Conservation (phyloP, 53 echinoderm and acorn worm species). For the Paracentrotus lividus region DNA sequence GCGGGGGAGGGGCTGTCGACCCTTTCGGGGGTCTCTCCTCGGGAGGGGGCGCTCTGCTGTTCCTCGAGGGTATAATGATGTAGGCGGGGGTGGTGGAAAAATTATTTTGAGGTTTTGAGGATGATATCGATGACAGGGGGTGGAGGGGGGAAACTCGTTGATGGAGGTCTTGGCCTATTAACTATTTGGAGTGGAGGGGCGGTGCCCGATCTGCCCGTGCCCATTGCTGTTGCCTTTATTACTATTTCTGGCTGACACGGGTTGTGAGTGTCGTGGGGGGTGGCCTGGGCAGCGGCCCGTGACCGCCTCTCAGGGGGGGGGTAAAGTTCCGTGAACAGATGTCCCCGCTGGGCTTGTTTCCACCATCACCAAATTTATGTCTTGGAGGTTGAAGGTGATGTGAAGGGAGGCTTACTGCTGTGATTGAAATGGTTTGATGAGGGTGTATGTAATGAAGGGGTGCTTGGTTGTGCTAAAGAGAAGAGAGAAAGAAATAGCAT, state of each 20-base stretch:
- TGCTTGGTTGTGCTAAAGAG: constrained; percentile 50
- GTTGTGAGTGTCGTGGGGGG: constrained; percentile 67
- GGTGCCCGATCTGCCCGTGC: constrained; percentile 49
- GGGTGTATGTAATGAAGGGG: constrained; percentile 64
- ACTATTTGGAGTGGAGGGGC: constrained; percentile 51
- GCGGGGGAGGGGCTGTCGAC: constrained; percentile 69
- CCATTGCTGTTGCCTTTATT: constrained; percentile 65
- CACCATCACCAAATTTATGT: constrained; percentile 48
- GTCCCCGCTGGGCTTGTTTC: constrained; percentile 41
- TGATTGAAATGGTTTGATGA: constrained; percentile 64
- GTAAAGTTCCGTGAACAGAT: constrained; percentile 61
- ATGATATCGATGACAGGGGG: constrained; percentile 46
- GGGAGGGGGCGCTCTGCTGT: constrained; percentile 73
- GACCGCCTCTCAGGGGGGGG: constrained; percentile 40
- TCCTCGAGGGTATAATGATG: constrained; percentile 26
- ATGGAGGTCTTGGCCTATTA: constrained; percentile 64
- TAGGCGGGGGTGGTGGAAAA: constrained; percentile 73
- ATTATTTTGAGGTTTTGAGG: constrained; percentile 63
- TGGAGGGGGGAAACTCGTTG: constrained; percentile 63
- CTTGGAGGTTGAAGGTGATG: constrained; percentile 44
- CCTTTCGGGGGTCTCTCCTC: constrained; percentile 63
- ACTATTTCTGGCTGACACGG: constrained; percentile 56
- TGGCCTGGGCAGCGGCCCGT: constrained; percentile 49
- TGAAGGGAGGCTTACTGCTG: constrained; percentile 6
- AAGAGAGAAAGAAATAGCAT: constrained; percentile 38